Base-by-base conservation (phyloP, 2,797 vertebrate genomes). In the Microctenopoma stevenorrisi region DNA sequence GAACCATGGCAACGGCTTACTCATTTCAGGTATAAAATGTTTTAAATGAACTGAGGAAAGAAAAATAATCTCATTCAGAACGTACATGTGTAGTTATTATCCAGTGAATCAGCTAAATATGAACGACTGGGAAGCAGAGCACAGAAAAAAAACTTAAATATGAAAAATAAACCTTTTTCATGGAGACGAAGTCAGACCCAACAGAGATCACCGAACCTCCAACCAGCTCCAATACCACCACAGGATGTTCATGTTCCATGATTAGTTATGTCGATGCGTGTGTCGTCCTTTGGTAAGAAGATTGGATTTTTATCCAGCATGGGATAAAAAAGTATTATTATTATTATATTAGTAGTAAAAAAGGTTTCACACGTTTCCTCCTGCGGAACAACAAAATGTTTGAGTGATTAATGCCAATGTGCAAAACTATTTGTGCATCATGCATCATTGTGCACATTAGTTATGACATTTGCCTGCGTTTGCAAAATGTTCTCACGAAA, bases 1-100 rank as follows among this genome's bases (percentile, higher is more conserved):
- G 74, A 90, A 50, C 88, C 88, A 88, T 90, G 87, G 89, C 88
- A 91, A 92, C 90, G 83, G 83, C 87, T 83, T 82, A 78, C 68
- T 69, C 46, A 33, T 76, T 75, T 69, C 58, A 51, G 37, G 35
- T 61, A 64, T 63, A 37, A 52, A 40, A 68, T 33, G 54, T 7
- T 59, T 53, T 58, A 59, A 57, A 80, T 64, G 52, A 60, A 83
- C 66, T 80, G 44, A 60, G 51, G 30, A 74, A 62, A 66, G 26
- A 62, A 69, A 5, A 28, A 72, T 35, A 48, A 52, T 58, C 9
- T 9, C 33, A 35, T 9, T 8, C 1, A 33, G 30, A 4, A 16
- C 54, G 5, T 49, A 61, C 18, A 1, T 46, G 30, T 13, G 67
- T 2, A 61, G 65, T 52, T 16, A 63, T 25, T 35, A 12, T 35